A percentile compares a stretch with the other conserved stretches of the same genome.
These are phyloP conservation scores for Hyles euphorbiae DNA, from an alignment of 1,140 invertebrate genomes.

Conservation along the genomic window DNA sequence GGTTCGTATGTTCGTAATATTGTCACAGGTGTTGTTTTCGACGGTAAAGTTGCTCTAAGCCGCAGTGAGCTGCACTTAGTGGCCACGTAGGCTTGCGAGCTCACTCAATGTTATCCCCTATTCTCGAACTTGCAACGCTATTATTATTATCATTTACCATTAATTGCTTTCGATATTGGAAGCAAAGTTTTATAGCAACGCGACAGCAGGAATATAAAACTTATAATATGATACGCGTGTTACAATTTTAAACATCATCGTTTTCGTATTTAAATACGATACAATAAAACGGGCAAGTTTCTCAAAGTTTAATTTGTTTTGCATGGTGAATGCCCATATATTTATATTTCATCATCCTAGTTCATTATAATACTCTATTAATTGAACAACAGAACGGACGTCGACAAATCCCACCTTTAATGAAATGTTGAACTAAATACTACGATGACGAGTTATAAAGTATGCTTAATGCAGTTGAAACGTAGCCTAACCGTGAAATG, in stretches of 20 bases:
- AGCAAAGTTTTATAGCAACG: not conserved
- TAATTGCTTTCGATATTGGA: no score
- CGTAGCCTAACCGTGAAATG: not conserved
- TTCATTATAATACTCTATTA: not conserved
- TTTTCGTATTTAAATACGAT: no score
- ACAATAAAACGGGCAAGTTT: no score
- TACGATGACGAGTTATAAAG: no score
- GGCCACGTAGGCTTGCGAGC: conserved; percentile 34
- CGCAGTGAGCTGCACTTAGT: conserved; percentile 47
- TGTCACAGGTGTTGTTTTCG: conserved; percentile 53
- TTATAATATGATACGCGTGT: conserved; percentile 1
- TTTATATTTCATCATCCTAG: not conserved
- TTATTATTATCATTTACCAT: no score
- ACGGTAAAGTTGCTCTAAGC: conserved; percentile 60
- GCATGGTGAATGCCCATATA: no score
- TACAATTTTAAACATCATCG: no score
- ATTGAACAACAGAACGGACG: not conserved
- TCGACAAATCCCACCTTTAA: no score
- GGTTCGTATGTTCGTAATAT: conserved; percentile 1
- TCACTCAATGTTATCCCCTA: conserved; percentile 37
- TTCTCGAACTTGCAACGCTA: no score
- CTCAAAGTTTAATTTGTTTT: no score
- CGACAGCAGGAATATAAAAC: not conserved
- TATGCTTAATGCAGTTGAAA: no score
- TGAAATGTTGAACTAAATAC: no score